phyloP scores from a whole-genome alignment of 2,888 invertebrate genomes.

The Tigriopus californicus region DNA sequence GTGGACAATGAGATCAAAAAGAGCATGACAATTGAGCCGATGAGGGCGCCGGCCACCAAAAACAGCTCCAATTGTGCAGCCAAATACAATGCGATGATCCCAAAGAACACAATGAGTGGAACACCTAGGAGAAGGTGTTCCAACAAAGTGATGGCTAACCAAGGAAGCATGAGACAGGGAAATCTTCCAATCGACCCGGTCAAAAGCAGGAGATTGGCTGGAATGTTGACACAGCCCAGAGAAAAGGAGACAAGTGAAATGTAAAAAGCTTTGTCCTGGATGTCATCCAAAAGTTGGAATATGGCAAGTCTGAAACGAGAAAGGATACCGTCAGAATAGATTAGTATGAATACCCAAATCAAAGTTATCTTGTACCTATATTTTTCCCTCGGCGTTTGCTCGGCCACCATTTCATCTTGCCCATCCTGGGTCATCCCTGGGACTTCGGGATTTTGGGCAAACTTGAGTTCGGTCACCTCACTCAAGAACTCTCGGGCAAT shows the following conservation, averaged over 20 bases:
- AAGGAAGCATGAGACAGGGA: conserved; percentile 1
- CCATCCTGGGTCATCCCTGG: not conserved
- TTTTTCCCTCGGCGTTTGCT: not conserved
- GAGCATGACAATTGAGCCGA: not conserved
- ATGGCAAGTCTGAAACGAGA: conserved; percentile 1
- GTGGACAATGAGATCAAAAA: conserved; percentile 6
- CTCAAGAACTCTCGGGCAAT: not conserved
- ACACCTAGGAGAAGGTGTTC: conserved; percentile 5
- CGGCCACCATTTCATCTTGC: not conserved
- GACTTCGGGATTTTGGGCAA: not conserved
- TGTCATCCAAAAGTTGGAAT: conserved; percentile 11
- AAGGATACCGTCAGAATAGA: too few relatives aligned
- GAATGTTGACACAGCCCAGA: conserved; percentile 9
- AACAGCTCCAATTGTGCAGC: conserved; percentile 2
- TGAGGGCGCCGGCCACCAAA: not conserved
- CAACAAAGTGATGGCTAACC: conserved; percentile 6
- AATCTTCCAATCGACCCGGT: not conserved
- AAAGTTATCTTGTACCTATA: not conserved
- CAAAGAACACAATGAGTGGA: conserved; percentile 3
- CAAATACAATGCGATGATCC: conserved; percentile 1
- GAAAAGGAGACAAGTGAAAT: not conserved
- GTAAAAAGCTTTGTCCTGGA: not conserved
- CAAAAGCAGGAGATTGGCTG: not conserved
- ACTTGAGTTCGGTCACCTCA: not conserved
- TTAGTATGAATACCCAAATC: too few relatives aligned